Conservation (phyloP, 2,888 invertebrate species). For the Phrixothrix hirtus region DNA sequence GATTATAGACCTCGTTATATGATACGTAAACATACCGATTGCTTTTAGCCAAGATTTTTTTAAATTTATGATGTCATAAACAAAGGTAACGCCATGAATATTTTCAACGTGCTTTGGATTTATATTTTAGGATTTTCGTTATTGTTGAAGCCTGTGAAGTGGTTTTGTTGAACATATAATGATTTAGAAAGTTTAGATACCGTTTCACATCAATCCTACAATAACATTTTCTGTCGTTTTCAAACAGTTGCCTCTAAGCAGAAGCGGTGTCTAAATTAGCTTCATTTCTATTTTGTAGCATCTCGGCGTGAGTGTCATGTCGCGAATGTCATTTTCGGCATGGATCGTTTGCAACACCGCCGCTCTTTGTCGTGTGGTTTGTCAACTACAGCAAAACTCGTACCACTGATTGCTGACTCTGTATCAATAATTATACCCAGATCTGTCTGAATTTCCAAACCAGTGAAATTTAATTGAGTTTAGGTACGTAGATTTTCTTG, state of each 20-base stretch:
- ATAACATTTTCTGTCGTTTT: constrained; percentile 31
- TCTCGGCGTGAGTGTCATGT: constrained; percentile 29
- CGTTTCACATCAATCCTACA: constrained; percentile 18
- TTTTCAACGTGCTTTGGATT: no score
- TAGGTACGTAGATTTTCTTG: no score
- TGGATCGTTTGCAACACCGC: constrained; percentile 31
- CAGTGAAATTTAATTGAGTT: background rate
- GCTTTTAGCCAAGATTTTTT: constrained; percentile 8
- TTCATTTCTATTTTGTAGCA: constrained; percentile 35
- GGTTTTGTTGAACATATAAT: constrained; percentile 21
- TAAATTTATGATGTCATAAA: constrained; percentile 20
- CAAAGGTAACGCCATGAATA: no score
- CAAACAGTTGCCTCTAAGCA: constrained; percentile 28
- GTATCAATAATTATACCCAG: constrained; percentile 34
- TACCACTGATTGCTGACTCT: constrained; percentile 33
- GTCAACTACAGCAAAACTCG: constrained; percentile 37
- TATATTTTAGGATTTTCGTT: no score
- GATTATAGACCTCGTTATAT: constrained; percentile 29
- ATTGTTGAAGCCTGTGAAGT: no score
- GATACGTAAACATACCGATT: constrained; percentile 24
- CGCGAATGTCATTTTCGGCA: constrained; percentile 33
- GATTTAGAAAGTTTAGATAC: constrained; percentile 16
- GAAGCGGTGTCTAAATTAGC: constrained; percentile 32
- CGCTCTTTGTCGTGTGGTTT: constrained; percentile 35
- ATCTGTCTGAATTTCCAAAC: constrained; percentile 8